Evolutionary conservation across 2,888 invertebrate genomes (phyloP), one percentile per base, ranked within the genome.

Genomic region (Uloborus plumipes): DNA sequence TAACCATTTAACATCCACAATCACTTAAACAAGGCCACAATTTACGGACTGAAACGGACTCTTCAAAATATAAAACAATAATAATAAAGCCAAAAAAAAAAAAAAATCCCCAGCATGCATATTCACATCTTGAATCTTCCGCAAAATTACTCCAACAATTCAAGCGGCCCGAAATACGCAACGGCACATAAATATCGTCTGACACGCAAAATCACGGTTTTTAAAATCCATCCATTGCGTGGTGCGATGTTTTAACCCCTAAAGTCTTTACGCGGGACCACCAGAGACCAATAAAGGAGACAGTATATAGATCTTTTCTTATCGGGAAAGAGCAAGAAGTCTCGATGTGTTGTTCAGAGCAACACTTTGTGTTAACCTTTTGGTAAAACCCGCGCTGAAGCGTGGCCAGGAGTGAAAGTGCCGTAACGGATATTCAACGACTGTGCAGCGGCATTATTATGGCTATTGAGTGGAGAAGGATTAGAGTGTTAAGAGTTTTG

Each of bases 91-190:
- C 66, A 74, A 74, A 47, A 65, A 49, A 18, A 64, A 4, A 64
- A 64, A 64, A 64, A 64, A 47, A 18, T 47, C 64, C 0, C 59
- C 31, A 7, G 31, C 62, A 39, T 39, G 9, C 39, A 39, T 39
- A 39, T 39, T 39, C 39, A 39, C 39, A 39, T 39, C 39, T 39
- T 39, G 39, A 39, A 39, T 39, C 49, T 16, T 47, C n/a, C 50
- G 55, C 69, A 53, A 78, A 71, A 79, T 79, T 79, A 79, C 79
- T 72, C 73, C 58, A 79, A 66, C 79, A 72, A 72, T 73, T 80
- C 73, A 62, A 67, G 62, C 69, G 39, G 39, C 31, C 61, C 26
- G 61, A 59, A 61, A 49, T 65, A 51, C 69, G 69, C 67, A 64
- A 49, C 26, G 79, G 72, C 55, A 80, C 67, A 80, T 80, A 80